These are phyloP conservation scores for Megathymus violae DNA, from an alignment of 1,140 invertebrate genomes.

Conservation along the genomic window DNA sequence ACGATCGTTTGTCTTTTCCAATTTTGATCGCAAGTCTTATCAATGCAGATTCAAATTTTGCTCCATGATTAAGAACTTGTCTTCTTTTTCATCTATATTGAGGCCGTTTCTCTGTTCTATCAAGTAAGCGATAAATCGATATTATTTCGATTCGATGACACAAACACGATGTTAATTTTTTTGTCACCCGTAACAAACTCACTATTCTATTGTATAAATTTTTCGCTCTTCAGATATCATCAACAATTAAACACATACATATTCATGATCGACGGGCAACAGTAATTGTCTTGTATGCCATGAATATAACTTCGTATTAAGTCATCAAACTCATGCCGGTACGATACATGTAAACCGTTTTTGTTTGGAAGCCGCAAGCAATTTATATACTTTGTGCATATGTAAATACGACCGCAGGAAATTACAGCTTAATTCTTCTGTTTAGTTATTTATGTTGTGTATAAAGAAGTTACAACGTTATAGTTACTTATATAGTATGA, in stretches of 20 bases:
- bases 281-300: conserved; percentile 57
- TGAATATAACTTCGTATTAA: conserved; percentile 59
- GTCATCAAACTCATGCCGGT: conserved; percentile 58
- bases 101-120: background rate
- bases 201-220: too few relatives aligned
- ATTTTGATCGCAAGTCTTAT: conserved; percentile 51
- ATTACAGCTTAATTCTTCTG: conserved; percentile 22
- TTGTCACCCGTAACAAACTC: too few relatives aligned
- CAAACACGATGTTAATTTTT: too few relatives aligned
- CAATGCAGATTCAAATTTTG: conserved; percentile 50
- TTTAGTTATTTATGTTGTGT: too few relatives aligned
- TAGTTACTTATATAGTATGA: too few relatives aligned
- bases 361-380: conserved; percentile 25
- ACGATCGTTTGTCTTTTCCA: conserved; percentile 52
- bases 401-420: conserved; percentile 18
- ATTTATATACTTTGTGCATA: conserved; percentile 26
- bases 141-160: too few relatives aligned
- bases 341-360: conserved; percentile 36
- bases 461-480: too few relatives aligned
- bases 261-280: conserved; percentile 41
- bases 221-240: background rate
- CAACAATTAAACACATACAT: background rate
- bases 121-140: background rate
- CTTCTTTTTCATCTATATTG: conserved; percentile 35
- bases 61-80: conserved; percentile 58